Conservation (phyloP, 1,140 invertebrate species). For the Pinna nobilis region DNA sequence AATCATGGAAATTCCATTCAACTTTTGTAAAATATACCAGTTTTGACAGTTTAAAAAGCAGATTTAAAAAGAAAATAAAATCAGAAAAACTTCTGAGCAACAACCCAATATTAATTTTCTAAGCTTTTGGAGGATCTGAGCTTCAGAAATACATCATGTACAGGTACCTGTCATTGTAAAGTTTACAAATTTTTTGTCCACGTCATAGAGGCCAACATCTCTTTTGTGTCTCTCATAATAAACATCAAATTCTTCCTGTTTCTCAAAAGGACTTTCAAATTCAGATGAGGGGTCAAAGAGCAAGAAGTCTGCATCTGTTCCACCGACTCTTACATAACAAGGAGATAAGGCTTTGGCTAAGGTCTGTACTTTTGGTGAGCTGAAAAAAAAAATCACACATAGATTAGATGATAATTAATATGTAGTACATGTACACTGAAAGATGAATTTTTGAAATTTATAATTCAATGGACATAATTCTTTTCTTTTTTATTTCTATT, state of each 20-base stretch:
- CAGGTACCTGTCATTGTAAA: constrained; percentile 17
- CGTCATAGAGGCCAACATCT: not conserved
- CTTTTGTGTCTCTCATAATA: no score
- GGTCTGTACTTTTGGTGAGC: constrained; percentile 48
- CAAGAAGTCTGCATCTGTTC: constrained; percentile 59
- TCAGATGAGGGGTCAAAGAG: constrained; percentile 35
- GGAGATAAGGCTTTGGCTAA: constrained; percentile 59
- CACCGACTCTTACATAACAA: constrained; percentile 61
- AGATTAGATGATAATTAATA: constrained; percentile 4
- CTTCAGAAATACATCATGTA: not conserved
- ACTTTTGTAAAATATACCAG: not conserved
- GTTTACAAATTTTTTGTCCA: not conserved
- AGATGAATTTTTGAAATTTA: no score
- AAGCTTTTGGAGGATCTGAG: no score
- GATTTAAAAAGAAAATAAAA: not conserved
- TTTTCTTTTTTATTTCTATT: no score
- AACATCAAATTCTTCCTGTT: constrained; percentile 52
- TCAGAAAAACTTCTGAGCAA: not conserved
- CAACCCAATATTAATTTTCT: no score
- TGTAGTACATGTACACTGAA: no score
- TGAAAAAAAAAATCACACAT: constrained; percentile 27
- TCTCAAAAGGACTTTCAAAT: not conserved
- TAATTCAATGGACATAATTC: no score
- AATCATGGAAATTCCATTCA: not conserved
- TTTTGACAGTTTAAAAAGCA: not conserved